Base-by-base conservation (phyloP, 2,888 invertebrate species). In the Fragum whitleyi region DNA sequence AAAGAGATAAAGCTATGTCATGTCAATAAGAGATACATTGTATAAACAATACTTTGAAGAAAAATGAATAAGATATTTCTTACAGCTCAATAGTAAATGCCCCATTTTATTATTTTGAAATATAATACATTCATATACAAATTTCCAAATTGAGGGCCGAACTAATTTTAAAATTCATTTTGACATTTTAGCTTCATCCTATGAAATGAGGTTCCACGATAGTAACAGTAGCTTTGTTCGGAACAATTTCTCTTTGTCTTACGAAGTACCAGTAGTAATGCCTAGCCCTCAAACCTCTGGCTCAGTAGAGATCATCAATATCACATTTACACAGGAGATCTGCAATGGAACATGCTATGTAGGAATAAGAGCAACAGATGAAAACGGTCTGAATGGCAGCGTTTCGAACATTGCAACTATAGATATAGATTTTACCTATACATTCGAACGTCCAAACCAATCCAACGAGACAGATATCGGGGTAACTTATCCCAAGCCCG, bases 321-420 rank as follows among this genome's bases (percentile, higher is more conserved):
- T 62, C n/a, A 62, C 32, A 16, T 62, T 62, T 28, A 62, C 32
- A n/a, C 32, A 32, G 19, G 62, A 29, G 0, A 1, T 32, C 62
- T 62, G 62, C 28, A n/a, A 28, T n/a, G 62, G 62, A n/a, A 62
- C 28, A 32, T 62, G 62, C 32, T 62, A 62, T 62, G 32, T 62
- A 5, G 62, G 28, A 2, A 28, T 62, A 14, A 14, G 32, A 32
- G 62, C 62, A 19, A 32, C 16, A 36, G 62, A 62, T 28, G 62
- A 62, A 32, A 32, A 62, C 19, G n/a, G n/a, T 36, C 28, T 62
- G n/a, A 32, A 26, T 11, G 62, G 32, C 9, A 28, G 28, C n/a
- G 28, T 62, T 11, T 62, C 62, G 6, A 62, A 62, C 36, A 62
- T 62, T n/a, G 21, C 28, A 19, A 62, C 23, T 16, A 32, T 62